These are phyloP conservation scores for Machimus atricapillus DNA, from an alignment of 2,888 invertebrate genomes.

Conservation along the genomic window DNA sequence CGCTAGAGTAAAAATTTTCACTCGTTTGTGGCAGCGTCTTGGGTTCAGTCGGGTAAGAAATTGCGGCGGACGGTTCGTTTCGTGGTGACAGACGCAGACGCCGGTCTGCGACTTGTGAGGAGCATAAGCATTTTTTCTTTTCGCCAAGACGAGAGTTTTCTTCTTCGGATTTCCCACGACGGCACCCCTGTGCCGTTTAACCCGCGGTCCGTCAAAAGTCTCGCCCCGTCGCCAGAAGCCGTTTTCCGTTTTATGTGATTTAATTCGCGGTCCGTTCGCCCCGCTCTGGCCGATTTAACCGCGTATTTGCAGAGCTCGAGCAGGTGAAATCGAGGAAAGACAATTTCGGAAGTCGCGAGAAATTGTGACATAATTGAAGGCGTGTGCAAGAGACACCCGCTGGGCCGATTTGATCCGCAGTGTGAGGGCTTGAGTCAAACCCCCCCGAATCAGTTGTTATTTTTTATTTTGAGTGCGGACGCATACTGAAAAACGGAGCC, in stretches of 20 bases:
- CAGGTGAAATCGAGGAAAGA: neutral
- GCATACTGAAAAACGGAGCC: neutral
- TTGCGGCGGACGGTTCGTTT: constrained; percentile 36
- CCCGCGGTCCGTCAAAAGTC: neutral
- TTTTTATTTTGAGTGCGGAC: neutral
- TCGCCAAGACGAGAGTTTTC: neutral
- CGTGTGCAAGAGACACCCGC: neutral
- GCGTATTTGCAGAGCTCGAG: neutral
- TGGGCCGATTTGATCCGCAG: neutral
- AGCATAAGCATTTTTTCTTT: constrained; percentile 16
- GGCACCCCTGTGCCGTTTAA: neutral
- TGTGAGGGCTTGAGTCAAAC: neutral
- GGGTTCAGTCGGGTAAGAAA: constrained; percentile 15
- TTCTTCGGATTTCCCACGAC: neutral
- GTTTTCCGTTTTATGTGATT: neutral
- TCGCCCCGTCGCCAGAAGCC: neutral
- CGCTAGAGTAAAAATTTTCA: neutral
- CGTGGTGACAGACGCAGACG: constrained; percentile 50
- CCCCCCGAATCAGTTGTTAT: neutral
- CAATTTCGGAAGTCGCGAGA: neutral
- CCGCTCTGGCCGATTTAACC: neutral
- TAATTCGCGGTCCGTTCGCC: neutral
- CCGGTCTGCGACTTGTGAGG: constrained; percentile 46
- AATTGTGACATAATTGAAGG: constrained; percentile 30
- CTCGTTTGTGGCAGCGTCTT: constrained; percentile 37